Evolutionary conservation across 2,888 invertebrate genomes (phyloP), one percentile per base, ranked within the genome.

Genomic region (Drosophila testacea): DNA sequence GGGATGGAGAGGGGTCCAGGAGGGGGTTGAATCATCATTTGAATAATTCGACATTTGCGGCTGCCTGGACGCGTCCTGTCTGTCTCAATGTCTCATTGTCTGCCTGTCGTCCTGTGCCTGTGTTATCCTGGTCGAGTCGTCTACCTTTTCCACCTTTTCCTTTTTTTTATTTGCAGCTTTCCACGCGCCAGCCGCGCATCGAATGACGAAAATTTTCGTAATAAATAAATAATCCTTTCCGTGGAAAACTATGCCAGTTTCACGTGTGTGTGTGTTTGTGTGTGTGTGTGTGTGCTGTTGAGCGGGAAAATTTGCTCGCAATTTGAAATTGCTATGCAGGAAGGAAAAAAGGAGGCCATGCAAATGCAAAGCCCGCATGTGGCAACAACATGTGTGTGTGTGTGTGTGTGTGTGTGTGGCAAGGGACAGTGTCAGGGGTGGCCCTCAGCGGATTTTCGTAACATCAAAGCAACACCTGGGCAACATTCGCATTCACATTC

Each of bases 31-130:
- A 84, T 84, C 83, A 84, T 84, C 83, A 84, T 84, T 84, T 84
- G 83, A 84, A 84, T 84, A 84, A 84, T 88, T 84, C 83, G 83
- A 84, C 89, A 84, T 84, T 84, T 84, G 83, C 87, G 83, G 83
- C 86, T 73, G 70, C 59, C 64, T 62, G 78, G 73, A 73, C 73
- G 73, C 57, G 57, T 67, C 39, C 56, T 74, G 56, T 22, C 52
- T 60, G 30, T 16, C 60, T 42, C 42, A 22, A 63, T 67, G 67
- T 41, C 22, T 16, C 28, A 13, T 46, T 48, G 6, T n/a, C 41
- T 4, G 32, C 41, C 27, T 62, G 44, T 10, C 30, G 38, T 36
- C 44, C 54, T 54, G 22, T 55, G 34, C 51, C 42, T 59, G 44
- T 39, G 44, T 36, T 48, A 28, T 38, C 42, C 55, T 55, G 55